Base-by-base conservation (phyloP, 2,797 vertebrate genomes). In the Danio choprae region DNA sequence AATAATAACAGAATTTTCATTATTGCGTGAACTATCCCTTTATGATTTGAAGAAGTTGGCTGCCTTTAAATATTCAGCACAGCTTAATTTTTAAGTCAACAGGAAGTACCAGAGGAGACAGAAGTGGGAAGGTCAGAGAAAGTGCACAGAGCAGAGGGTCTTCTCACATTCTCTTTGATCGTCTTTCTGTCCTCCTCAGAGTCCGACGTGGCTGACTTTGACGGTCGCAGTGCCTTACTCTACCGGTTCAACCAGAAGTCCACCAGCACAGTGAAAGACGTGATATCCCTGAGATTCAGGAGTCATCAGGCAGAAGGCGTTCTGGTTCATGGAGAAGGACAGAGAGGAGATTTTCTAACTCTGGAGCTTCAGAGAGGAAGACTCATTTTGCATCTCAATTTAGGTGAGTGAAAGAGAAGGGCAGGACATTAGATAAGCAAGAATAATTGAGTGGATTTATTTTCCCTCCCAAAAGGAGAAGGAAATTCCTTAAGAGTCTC, bases 211-310 rank as follows among this genome's bases (percentile, higher is more conserved):
- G 96, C 95, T 2, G 95, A 95, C 88, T 98, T 99, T 20, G 95
- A 99, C 48, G 97, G 97, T 79, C 90, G 93, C 89, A 98, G 97
- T 86, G 95, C 95, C 20, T 91, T 99, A 79, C 91, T 97, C 46
- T 99, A 97, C 89, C 95, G 95, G 86, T 96, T 96, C 89, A 96
- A 94, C 63, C 94, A 95, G 86, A 95, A 97, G 82, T 90, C 95
- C 41, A 96, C 95, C 91, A 95, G 94, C 83, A 93, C 94, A 0
- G 91, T 94, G 82, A 96, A 94, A 89, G 96, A 98, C 43, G 94
- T 94, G 40, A 93, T 99, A 81, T 96, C 96, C 53, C 89, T 99
- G 82, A 97, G 95, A 90, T 98, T 99, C 89, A 96, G 97, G 87
- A 98, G 96, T 86, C 92, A 95, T 89, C 94, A 92, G 87, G 95